These are phyloP conservation scores for Drosophila triauraria DNA, from an alignment of 1,140 invertebrate species.

Conservation along the genomic window DNA sequence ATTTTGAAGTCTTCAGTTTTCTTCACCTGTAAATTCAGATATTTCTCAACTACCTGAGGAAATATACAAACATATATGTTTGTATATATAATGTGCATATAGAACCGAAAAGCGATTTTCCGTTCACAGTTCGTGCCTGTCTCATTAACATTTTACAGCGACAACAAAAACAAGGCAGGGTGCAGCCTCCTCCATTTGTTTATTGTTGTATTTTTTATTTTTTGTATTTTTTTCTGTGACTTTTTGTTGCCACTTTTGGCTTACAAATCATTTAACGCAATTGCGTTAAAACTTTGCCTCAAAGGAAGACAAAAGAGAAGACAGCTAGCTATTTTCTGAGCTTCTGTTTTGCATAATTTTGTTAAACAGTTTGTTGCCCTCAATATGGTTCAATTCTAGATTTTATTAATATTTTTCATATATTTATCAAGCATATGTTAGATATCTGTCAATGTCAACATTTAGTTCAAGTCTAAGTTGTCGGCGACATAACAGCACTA, in stretches of 20 bases:
- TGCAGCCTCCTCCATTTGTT: conserved; percentile 41
- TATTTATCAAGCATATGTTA: not conserved
- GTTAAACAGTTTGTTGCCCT: conserved; percentile 33
- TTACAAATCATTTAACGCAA: conserved; percentile 74
- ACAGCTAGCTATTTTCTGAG: not conserved
- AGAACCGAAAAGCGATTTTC: conserved; percentile 48
- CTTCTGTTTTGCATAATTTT: conserved; percentile 10
- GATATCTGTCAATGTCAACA: conserved; percentile 32
- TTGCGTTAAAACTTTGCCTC: conserved; percentile 72
- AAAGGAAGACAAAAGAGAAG: conserved; percentile 25
- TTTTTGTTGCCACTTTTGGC: conserved; percentile 19
- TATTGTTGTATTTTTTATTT: conserved; percentile 1
- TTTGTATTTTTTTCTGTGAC: not conserved
- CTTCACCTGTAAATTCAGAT: not conserved
- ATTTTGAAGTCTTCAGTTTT: not conserved
- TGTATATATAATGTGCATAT: not conserved
- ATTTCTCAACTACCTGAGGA: conserved; percentile 7
- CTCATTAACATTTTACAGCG: conserved; percentile 49
- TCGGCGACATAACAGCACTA: conserved; percentile 31
- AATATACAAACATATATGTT: not conserved
- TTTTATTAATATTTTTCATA: not conserved
- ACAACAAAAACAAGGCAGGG: conserved; percentile 39
- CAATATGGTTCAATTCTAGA: conserved; percentile 6
- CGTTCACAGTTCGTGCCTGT: conserved; percentile 47
- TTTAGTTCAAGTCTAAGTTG: conserved; percentile 45